Percentiles rank a stretch among this genome's conserved stretches.
Conservation (phyloP, 2,113 vertebrate species). For the Mormyrus lacerda region DNA sequence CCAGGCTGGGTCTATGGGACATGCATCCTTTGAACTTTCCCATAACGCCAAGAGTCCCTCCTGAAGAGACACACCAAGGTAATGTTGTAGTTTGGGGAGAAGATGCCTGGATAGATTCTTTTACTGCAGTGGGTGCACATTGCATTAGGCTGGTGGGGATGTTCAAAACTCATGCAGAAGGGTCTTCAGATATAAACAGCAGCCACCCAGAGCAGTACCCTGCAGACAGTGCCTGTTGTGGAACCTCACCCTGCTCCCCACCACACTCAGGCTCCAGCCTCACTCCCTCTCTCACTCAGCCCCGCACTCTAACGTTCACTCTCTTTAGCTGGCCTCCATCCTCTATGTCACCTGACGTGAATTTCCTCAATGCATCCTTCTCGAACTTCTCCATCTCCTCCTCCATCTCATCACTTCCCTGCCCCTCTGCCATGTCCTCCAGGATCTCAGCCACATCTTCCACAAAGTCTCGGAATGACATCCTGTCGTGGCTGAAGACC, state of each 20-base stretch:
- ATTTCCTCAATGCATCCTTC: conserved; percentile 53
- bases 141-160: background rate
- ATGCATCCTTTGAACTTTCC: background rate
- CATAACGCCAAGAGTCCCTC: background rate
- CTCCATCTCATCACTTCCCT: conserved; percentile 49
- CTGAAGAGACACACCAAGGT: background rate
- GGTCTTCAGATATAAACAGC: background rate
- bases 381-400: conserved; percentile 74
- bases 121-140: background rate
- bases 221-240: background rate
- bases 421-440: conserved; percentile 68
- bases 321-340: conserved; percentile 37
- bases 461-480: conserved; percentile 73
- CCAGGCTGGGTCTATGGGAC: background rate
- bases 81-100: background rate
- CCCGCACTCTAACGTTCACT: conserved; percentile 34
- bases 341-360: conserved; percentile 32
- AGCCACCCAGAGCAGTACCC: background rate
- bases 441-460: conserved; percentile 79
- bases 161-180: background rate
- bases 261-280: background rate
- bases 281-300: background rate
- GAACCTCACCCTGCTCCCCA: background rate
- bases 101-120: background rate
- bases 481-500: conserved; percentile 69